These are phyloP conservation scores for Xylota segnis DNA, from an alignment of 2,888 invertebrate genomes.

Conservation along the genomic window DNA sequence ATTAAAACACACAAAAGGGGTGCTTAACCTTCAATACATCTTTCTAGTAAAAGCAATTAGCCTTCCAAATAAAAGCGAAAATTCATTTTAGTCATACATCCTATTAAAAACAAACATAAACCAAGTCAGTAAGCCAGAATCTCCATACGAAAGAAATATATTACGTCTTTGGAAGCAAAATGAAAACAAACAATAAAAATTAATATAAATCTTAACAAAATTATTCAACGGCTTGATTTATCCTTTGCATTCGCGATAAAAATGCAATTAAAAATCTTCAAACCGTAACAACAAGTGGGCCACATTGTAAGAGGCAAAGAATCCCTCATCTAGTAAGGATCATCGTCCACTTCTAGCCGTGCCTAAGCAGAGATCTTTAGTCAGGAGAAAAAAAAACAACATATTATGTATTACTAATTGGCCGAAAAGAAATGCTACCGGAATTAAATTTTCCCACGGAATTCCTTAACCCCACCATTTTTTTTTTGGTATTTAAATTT, in stretches of 20 bases:
- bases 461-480: neutral
- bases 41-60: neutral
- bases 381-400: conserved; percentile 21
- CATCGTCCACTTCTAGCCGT: no score
- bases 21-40: no score
- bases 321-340: neutral
- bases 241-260: neutral
- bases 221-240: neutral
- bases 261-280: neutral
- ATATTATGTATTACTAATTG: conserved; percentile 60
- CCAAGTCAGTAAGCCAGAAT: conserved; percentile 9
- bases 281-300: neutral
- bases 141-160: neutral
- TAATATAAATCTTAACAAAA: conserved; percentile 8
- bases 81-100: neutral
- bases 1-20: no score
- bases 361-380: conserved; percentile 2
- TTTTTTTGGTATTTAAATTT: no score
- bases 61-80: conserved; percentile 2
- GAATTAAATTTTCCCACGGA: conserved; percentile 6
- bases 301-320: neutral
- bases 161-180: neutral
- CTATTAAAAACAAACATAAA: conserved; percentile 6
- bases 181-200: conserved; percentile 6
- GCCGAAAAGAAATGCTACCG: conserved; percentile 29